Evolutionary conservation across 2,888 invertebrate species (phyloP), one percentile per base, ranked within the genome.

Genomic region (Lomographa bimaculata): DNA sequence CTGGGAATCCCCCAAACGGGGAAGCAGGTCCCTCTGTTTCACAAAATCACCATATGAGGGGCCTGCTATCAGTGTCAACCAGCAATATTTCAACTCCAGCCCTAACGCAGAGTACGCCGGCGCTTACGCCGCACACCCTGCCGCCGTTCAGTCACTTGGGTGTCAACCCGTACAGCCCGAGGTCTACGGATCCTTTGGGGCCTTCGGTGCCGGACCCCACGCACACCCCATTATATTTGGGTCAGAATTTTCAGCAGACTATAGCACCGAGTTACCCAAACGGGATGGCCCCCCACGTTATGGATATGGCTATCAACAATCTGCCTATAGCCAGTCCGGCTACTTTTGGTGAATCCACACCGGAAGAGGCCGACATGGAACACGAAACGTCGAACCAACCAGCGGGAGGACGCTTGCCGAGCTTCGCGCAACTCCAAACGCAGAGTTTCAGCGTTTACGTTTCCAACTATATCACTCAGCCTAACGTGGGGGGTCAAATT

Each of bases 1-100:
- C 91, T 85, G 81, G 92, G 90, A 94, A 94, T 95, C 94, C 95
- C 95, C 96, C 96, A 96, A 96, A 96, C 96, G 95, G 95, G 95
- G 94, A 95, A 92, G 96, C 96, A 95, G 96, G 96, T 94, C 95
- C 94, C 95, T 95, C 95, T 94, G 94, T 92, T 92, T 92, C 93
- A 91, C 93, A 92, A 94, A 94, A 92, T 91, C 91, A 93, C 90
- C 93, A 91, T 90, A 91, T 95, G 96, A 95, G 96, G 95, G 96
- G 95, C 95, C 95, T 95, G 95, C 95, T 93, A 85, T 91, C 93
- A 91, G 93, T 93, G 90, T 92, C 92, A 92, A 92, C 91, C 91
- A 92, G 90, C 91, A 91, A 90, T 89, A 91, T 90, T 91, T 85
- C 90, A 90, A 84, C 90, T 67, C 89, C 89, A 73, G 73, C 83